Percentiles rank a stretch among this genome's conserved stretches.
Evolutionary conservation across 2,888 invertebrate genomes (phyloP).

Genomic region (Sphaeridia pumilis): DNA sequence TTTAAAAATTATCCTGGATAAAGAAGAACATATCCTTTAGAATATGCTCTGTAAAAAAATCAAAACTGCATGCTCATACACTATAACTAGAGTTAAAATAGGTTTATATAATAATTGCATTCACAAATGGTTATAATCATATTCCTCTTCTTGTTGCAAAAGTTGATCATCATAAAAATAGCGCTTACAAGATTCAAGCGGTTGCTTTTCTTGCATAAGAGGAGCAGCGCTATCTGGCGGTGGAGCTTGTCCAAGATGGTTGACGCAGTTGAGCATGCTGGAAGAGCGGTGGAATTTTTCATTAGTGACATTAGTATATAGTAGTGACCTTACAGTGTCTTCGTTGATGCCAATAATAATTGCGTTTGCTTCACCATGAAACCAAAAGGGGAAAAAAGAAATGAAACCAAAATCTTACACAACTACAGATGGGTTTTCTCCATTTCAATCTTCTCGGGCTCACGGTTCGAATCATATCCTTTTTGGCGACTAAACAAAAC

Average conservation of each 20-base stretch:
- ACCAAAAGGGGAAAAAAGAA: no score
- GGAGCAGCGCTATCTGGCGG: slow-evolving; percentile 61
- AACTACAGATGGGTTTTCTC: no score
- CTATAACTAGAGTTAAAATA: no score
- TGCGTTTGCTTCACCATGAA: no score
- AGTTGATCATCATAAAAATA: no score
- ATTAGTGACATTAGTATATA: not conserved
- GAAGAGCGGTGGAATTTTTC: not conserved
- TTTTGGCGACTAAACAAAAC: not conserved
- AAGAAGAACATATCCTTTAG: no score
- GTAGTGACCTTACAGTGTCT: no score
- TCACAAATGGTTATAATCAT: slow-evolving; percentile 35
- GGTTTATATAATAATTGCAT: no score
- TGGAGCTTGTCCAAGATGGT: slow-evolving; percentile 80
- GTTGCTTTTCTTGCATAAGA: slow-evolving; percentile 64
- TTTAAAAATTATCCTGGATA: no score
- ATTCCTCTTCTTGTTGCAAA: slow-evolving; percentile 47
- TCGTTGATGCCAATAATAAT: not conserved
- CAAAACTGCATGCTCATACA: no score
- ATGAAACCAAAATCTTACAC: no score
- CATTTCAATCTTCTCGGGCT: not conserved
- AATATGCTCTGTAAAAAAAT: no score
- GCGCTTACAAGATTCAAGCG: slow-evolving; percentile 73
- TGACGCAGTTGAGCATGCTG: slow-evolving; percentile 91
- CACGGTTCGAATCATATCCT: not conserved